Evolutionary conservation across 23 tunicate species (phyloP).

Genomic region (Styela clava): DNA sequence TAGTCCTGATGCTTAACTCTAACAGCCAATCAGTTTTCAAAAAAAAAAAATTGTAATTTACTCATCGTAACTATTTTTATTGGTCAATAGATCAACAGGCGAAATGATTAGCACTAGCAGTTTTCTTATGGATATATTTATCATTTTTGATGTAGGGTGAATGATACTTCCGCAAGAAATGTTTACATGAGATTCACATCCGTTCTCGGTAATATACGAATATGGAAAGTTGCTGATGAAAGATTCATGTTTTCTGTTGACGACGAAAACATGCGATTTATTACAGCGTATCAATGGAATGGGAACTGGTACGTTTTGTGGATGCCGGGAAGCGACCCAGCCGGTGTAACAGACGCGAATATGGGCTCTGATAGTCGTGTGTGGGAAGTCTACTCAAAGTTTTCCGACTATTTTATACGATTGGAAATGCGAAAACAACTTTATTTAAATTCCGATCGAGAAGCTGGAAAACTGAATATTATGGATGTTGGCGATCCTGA

Average conservation of each 20-base stretch:
- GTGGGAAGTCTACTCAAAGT: background rate
- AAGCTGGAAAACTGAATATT: background rate
- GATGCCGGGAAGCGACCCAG: constrained; percentile 9
- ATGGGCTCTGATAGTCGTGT: background rate
- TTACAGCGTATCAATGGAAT: background rate
- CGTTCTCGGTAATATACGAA: background rate
- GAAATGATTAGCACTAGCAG: no score
- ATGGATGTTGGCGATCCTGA: background rate
- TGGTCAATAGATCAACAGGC: no score
- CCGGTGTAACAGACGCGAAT: background rate
- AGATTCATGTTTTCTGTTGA: background rate
- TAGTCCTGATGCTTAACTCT: no score
- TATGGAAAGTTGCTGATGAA: background rate
- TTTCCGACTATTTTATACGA: background rate
- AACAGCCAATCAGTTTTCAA: no score
- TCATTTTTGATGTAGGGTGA: no score
- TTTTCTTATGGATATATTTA: no score
- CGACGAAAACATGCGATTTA: background rate
- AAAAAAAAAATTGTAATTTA: no score
- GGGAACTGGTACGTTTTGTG: background rate
- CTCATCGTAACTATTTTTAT: no score
- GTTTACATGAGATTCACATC: background rate
- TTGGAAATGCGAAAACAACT: background rate
- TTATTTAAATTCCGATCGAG: background rate
- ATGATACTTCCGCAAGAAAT: background rate